Base-by-base conservation (phyloP, 64 coral and sea anemone genomes). In the Montipora cactus region DNA sequence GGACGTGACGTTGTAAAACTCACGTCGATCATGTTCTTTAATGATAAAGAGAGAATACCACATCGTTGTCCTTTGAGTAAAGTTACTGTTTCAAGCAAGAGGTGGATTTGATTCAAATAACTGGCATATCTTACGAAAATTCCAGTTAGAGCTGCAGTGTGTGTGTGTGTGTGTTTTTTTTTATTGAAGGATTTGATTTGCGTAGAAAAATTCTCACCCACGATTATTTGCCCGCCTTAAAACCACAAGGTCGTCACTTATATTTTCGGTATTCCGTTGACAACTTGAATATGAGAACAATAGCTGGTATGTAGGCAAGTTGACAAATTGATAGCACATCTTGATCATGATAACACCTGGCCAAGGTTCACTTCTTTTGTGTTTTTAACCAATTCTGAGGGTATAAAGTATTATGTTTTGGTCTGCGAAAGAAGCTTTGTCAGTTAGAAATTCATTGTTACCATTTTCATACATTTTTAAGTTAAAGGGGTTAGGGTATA, bases 1-100 rank as follows among this genome's bases (percentile, higher is more conserved):
- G 4, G 81, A 86, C 66, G 81, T 86, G 82, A 72, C 82, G 82
- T 72, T 50, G 3, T 18, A 71, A 86, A 86, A 84, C 14, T 86
- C 82, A 86, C 82, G 82, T 86, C 82, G 82, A 86, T 86, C 82
- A 67, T 11, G 11, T 11, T 11, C 7, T 69, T 84, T 61, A 23
- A n/a, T 47, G 14, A 9, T 15, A 64, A 86, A 50, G 22, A 22
- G 64, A 14, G 3, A 57, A 57, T 57, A 11, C 6, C 53, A 57
- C 21, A 49, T 49, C 15, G 18, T 11, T 55, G 49, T 80, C 78
- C 37, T 57, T 57, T 57, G 53, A 57, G 6, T 6, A 8, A 11
- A 57, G 53, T 37, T 37, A 37, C 37, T 37, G 37, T 37, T 37
- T 37, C 37, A 37, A 37, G 37, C 37, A 57, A 76, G 23, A 46